These are phyloP conservation scores for Ganaspis brasiliensis DNA, from an alignment of 2,888 invertebrate species.

Conservation along the genomic window DNA sequence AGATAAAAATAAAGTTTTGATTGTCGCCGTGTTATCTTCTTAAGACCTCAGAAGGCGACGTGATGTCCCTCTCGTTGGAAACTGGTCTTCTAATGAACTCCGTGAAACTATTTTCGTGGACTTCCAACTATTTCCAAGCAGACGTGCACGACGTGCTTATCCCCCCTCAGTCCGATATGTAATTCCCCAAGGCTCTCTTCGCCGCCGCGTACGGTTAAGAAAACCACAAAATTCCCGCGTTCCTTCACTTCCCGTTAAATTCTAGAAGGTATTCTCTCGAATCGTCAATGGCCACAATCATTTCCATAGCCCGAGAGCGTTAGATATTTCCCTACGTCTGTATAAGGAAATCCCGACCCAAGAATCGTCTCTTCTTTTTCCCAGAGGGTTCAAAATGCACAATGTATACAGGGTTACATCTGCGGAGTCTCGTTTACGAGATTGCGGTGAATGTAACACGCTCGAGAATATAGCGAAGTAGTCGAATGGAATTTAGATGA, in stretches of 20 bases:
- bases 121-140: conserved; percentile 49
- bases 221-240: conserved; percentile 41
- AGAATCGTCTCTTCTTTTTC: conserved; percentile 6
- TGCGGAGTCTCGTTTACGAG: conserved; percentile 51
- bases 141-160: conserved; percentile 41
- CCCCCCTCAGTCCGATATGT: conserved; percentile 39
- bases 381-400: background rate
- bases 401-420: background rate
- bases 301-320: background rate
- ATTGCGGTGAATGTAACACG: conserved; percentile 50
- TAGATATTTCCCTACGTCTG: background rate
- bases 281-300: conserved; percentile 24
- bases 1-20: conserved; percentile 18
- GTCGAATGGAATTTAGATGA: conserved; percentile 61
- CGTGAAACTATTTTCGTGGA: conserved; percentile 50
- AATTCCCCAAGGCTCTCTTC: conserved; percentile 42
- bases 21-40: conserved; percentile 17
- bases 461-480: conserved; percentile 52
- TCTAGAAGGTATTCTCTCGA: conserved; percentile 26
- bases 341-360: background rate
- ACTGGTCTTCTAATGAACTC: conserved; percentile 52
- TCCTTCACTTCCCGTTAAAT: conserved; percentile 4
- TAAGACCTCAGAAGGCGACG: conserved; percentile 12
- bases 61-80: conserved; percentile 16
- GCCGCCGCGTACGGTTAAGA: conserved; percentile 41